Conservation (phyloP, 2,888 invertebrate genomes). For the Tipula confusa region DNA sequence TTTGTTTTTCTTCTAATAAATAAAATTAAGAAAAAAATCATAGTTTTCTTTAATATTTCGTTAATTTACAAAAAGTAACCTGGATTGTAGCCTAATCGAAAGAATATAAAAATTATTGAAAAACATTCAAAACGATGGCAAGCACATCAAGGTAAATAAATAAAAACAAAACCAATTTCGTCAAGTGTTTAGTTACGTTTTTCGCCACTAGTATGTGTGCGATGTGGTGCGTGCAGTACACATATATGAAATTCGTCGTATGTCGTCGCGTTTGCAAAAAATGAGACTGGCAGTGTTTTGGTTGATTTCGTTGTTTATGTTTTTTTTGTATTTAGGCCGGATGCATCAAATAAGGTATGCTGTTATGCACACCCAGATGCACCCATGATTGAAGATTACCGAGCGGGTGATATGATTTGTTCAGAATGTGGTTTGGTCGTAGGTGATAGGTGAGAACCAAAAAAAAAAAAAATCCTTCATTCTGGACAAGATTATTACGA, state of each 20-base stretch:
- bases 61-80: neutral
- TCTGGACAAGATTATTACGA: neutral
- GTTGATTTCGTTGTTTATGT: neutral
- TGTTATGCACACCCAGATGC: conserved; percentile 96
- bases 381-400: conserved; percentile 93
- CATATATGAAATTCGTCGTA: neutral
- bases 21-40: neutral
- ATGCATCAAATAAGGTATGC: conserved; percentile 70
- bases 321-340: conserved; percentile 51
- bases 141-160: conserved; percentile 33
- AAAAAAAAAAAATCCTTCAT: neutral
- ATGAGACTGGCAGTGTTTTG: neutral
- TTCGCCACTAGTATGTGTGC: neutral
- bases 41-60: neutral
- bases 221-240: too few species aligned
- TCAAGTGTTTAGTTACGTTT: neutral
- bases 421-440: conserved; percentile 99
- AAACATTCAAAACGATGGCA: conserved; percentile 31
- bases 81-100: neutral
- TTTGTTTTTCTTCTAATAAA: neutral
- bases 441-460: conserved; percentile 66
- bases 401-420: conserved; percentile 98
- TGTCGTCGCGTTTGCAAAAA: neutral
- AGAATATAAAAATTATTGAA: neutral
- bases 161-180: neutral